Conservation (phyloP, 2,888 invertebrate genomes). For the Campopleginae sp. region DNA sequence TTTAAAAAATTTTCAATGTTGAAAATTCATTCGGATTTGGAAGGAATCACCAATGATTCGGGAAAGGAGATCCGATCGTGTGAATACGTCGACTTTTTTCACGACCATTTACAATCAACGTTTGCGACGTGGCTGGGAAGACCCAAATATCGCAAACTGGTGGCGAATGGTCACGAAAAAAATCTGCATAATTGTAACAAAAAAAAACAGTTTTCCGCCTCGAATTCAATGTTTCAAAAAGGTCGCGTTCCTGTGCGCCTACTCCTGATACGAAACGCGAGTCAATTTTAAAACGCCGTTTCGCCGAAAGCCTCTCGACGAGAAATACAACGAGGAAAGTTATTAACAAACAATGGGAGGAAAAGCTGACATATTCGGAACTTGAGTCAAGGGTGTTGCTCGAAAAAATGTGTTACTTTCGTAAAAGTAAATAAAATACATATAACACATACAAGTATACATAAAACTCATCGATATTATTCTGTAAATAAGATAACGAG, state of each 20-base stretch:
- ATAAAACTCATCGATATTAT: conserved; percentile 63
- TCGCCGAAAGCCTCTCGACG: conserved; percentile 64
- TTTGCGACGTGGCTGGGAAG: conserved; percentile 25
- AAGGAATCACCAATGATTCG: conserved; percentile 50
- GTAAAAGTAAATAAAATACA: conserved; percentile 12
- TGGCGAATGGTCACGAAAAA: conserved; percentile 47
- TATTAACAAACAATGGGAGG: conserved; percentile 24
- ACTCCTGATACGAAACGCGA: conserved; percentile 83
- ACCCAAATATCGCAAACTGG: conserved; percentile 28
- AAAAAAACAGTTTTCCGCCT: conserved; percentile 74
- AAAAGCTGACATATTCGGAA: conserved; percentile 29
- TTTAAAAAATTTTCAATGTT: conserved; percentile 31
- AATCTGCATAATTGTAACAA: conserved; percentile 28
- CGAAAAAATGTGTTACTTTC: conserved; percentile 35
- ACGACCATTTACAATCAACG: conserved; percentile 53
- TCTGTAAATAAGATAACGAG: conserved; percentile 67
- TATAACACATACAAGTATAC: conserved; percentile 25
- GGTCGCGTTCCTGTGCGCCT: conserved; percentile 74
- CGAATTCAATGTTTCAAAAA: conserved; percentile 76
- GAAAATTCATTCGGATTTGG: conserved; percentile 21
- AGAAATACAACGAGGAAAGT: conserved; percentile 11
- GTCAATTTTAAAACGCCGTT: conserved; percentile 79
- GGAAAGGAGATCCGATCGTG: conserved; percentile 25
- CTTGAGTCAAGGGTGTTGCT: conserved; percentile 35
- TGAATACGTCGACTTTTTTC: conserved; percentile 39